A percentile compares a stretch with the other conserved stretches of the same genome.
Conservation (phyloP, 2,797 vertebrate species). For the Microctenopoma lineatum region DNA sequence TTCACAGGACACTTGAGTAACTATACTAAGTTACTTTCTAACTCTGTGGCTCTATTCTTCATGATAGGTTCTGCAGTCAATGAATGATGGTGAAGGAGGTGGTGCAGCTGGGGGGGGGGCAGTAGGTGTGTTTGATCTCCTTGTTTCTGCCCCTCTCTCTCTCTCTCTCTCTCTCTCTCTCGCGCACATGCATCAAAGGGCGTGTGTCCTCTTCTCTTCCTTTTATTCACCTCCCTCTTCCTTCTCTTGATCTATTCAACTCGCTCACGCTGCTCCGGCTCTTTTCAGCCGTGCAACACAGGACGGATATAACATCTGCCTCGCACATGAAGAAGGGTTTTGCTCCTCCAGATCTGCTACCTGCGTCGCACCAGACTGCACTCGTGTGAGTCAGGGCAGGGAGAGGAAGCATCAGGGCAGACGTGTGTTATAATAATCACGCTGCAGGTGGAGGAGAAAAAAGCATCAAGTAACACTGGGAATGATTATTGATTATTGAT, state of each 20-base stretch:
- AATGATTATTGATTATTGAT: too few relatives aligned
- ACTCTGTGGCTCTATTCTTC: constrained; percentile 1
- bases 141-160: constrained; percentile 7
- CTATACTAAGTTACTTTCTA: neutral
- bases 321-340: constrained; percentile 71
- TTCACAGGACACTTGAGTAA: neutral
- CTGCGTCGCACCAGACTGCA: constrained; percentile 39
- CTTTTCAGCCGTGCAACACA: constrained; percentile 36
- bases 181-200: constrained; percentile 4
- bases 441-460: too few relatives aligned
- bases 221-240: neutral
- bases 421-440: neutral
- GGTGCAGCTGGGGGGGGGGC: constrained; percentile 13
- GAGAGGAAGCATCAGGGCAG: constrained; percentile 8
- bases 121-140: constrained; percentile 46
- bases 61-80: constrained; percentile 16
- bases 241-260: constrained; percentile 44
- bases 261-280: constrained; percentile 52
- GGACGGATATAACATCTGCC: constrained; percentile 77
- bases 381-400: constrained; percentile 18
- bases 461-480: too few relatives aligned
- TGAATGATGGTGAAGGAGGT: constrained; percentile 41
- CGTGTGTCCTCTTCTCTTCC: constrained; percentile 3
- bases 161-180: neutral
- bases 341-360: constrained; percentile 65